Conservation (phyloP, 2,113 vertebrate genomes). For the Gobio gobio region DNA sequence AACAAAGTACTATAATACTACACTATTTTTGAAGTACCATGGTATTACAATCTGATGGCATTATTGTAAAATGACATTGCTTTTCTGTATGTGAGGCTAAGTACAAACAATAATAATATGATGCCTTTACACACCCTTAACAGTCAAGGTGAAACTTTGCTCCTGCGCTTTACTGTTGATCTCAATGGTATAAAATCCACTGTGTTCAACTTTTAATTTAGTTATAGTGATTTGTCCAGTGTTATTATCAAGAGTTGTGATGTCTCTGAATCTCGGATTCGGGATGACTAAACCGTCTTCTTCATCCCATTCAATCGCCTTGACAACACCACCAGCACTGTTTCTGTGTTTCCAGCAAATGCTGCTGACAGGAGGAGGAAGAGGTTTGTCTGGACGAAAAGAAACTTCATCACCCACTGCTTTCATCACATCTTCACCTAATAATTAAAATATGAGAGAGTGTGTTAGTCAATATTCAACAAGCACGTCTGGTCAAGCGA, state of each 20-base stretch:
- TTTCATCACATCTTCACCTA: not conserved
- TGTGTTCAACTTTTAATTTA: fast-evolving
- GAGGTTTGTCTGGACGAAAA: not conserved
- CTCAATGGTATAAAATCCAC: not conserved
- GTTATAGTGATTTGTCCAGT: not conserved
- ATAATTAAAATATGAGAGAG: not conserved
- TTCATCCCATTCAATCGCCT: not conserved
- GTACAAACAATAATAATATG: not conserved
- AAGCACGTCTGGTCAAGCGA: too few species aligned
- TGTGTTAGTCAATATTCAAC: too few species aligned
- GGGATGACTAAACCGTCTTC: fast-evolving
- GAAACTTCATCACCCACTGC: not conserved
- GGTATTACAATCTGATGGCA: too few species aligned
- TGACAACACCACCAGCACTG: fast-evolving
- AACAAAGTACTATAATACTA: not conserved
- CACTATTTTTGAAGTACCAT: too few species aligned
- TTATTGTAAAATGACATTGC: too few species aligned
- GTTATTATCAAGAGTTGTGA: not conserved
- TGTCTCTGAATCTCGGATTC: fast-evolving
- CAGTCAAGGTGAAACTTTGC: not conserved
- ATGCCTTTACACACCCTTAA: not conserved
- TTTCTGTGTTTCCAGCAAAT: not conserved
- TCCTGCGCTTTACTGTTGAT: not conserved
- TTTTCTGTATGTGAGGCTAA: too few species aligned
- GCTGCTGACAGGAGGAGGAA: not conserved